Percentiles rank a stretch among this genome's conserved stretches.
phyloP scores from a whole-genome alignment of 2,888 invertebrate genomes.

The Globia sparganii region DNA sequence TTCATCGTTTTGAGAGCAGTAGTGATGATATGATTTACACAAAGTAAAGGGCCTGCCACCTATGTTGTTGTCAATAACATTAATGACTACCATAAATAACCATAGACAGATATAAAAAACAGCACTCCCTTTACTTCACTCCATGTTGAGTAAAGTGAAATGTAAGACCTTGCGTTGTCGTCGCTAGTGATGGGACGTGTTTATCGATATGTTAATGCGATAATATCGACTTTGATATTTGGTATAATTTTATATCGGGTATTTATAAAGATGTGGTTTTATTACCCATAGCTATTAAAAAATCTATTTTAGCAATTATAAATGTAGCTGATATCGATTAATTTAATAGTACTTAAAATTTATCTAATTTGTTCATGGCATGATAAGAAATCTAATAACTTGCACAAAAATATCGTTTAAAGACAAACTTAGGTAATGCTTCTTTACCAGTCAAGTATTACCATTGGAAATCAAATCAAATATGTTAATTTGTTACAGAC shows the following conservation, averaged over 20 bases:
- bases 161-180: conserved; percentile 67
- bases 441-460: not conserved
- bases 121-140: conserved; percentile 27
- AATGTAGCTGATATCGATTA: not conserved
- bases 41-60: not conserved
- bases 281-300: not conserved
- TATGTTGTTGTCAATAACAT: not conserved
- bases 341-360: not conserved
- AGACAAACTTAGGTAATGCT: not conserved
- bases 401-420: not conserved
- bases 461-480: not conserved
- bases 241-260: not conserved
- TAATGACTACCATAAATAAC: not conserved
- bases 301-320: not conserved
- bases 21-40: not conserved
- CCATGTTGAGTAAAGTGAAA: conserved; percentile 50
- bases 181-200: conserved; percentile 48
- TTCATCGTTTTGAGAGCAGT: not conserved
- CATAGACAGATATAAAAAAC: conserved; percentile 10
- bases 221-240: conserved; percentile 2
- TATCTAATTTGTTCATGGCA: not conserved
- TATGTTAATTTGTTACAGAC: not conserved
- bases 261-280: not conserved
- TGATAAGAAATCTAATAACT: no score
- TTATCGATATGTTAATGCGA: conserved; percentile 45